Evolutionary conservation across 2,888 invertebrate genomes (phyloP).

Genomic region (Lasius platythorax): DNA sequence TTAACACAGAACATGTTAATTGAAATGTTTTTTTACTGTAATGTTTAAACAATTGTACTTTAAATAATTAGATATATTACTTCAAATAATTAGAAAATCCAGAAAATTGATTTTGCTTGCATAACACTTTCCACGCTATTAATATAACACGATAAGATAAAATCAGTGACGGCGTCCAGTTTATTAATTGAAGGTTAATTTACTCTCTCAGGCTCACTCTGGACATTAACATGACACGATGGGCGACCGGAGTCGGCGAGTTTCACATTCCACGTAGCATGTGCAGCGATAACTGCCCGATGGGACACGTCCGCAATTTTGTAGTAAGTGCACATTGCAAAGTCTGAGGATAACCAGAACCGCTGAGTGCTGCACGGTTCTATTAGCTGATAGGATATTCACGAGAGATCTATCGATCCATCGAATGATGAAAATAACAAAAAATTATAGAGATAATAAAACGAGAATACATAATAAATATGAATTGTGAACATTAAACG

Average conservation of each 20-base stretch:
- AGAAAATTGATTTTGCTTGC: slow-evolving; percentile 2
- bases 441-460: not conserved
- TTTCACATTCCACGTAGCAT: slow-evolving; percentile 87
- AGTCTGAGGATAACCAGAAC: slow-evolving; percentile 31
- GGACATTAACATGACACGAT: slow-evolving; percentile 86
- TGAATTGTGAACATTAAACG: not conserved
- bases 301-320: slow-evolving; percentile 88
- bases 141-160: not conserved
- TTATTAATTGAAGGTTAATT: slow-evolving; percentile 41
- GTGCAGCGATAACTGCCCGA: slow-evolving; percentile 89
- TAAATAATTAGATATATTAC: not conserved
- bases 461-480: not conserved
- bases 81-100: not conserved
- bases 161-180: not conserved
- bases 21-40: not conserved
- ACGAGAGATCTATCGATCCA: slow-evolving; percentile 2
- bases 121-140: not conserved
- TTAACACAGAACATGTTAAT: not conserved
- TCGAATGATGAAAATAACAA: not conserved
- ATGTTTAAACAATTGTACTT: not conserved
- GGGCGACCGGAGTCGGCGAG: slow-evolving; percentile 85
- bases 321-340: slow-evolving; percentile 83
- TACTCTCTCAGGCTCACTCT: slow-evolving; percentile 84
- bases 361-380: slow-evolving; percentile 12
- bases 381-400: slow-evolving; percentile 21